A percentile compares a stretch with the other conserved stretches of the same genome.
phyloP scores from a whole-genome alignment of 1,140 invertebrate species.

The Dreissena rostriformis region DNA sequence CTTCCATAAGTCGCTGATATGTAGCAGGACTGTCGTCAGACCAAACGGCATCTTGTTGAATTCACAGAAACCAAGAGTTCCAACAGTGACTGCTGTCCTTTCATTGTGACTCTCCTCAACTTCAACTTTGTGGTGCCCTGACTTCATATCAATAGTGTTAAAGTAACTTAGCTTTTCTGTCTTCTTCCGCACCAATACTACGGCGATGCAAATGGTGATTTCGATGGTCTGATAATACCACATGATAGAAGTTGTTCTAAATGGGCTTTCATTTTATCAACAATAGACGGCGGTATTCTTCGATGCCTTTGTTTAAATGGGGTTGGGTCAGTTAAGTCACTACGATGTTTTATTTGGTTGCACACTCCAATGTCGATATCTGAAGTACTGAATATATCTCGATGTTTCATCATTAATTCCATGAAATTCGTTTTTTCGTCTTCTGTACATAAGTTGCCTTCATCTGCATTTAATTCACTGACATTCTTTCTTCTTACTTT shows the following conservation, averaged over 20 bases:
- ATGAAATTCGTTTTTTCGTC: conserved; percentile 1
- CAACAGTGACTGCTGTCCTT: not conserved
- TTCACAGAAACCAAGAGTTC: not conserved
- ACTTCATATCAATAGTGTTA: not conserved
- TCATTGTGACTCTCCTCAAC: conserved; percentile 7
- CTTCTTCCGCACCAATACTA: conserved; percentile 36
- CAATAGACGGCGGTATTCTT: conserved; percentile 43
- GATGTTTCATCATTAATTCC: conserved; percentile 7
- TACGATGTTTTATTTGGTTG: conserved; percentile 32
- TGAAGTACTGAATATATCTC: conserved; percentile 36
- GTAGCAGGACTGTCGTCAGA: not conserved
- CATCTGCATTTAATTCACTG: not conserved
- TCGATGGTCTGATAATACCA: conserved; percentile 28
- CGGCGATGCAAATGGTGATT: conserved; percentile 32
- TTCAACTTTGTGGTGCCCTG: conserved; percentile 1
- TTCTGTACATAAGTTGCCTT: not conserved
- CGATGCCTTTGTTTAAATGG: conserved; percentile 52
- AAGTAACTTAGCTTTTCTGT: not conserved
- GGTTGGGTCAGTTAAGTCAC: conserved; percentile 20
- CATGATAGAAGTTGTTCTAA: conserved; percentile 25
- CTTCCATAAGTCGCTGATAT: conserved; percentile 22
- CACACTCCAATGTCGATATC: conserved; percentile 49
- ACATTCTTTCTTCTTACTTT: conserved; percentile 5
- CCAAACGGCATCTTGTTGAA: not conserved
- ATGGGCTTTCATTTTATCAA: conserved; percentile 44